Percentiles rank a stretch among this genome's conserved stretches.
Conservation (phyloP, 2,888 invertebrate genomes). For the Ectemnius lituratus region DNA sequence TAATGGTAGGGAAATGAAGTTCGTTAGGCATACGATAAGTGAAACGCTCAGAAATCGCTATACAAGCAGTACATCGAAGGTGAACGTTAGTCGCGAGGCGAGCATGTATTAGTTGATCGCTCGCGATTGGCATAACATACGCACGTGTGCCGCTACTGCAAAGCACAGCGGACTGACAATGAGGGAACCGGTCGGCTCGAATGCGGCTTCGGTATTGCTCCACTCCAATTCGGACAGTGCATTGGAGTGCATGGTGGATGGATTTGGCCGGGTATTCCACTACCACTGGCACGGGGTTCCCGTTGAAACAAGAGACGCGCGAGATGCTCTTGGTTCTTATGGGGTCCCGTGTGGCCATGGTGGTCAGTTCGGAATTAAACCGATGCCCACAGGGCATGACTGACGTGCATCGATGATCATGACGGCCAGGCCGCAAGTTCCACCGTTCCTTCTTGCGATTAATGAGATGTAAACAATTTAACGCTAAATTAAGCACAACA, state of each 20-base stretch:
- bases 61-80: slow-evolving; percentile 20
- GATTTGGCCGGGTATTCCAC: slow-evolving; percentile 27
- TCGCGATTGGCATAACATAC: slow-evolving; percentile 30
- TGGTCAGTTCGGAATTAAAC: slow-evolving; percentile 69
- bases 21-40: slow-evolving; percentile 38
- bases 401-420: slow-evolving; percentile 75
- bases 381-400: slow-evolving; percentile 68
- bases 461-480: slow-evolving; percentile 78
- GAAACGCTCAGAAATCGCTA: slow-evolving; percentile 32
- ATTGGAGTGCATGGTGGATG: slow-evolving; percentile 36
- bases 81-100: slow-evolving; percentile 25
- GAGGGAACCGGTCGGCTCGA: slow-evolving; percentile 45
- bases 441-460: slow-evolving; percentile 64
- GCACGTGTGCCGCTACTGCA: slow-evolving; percentile 44
- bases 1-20: too few relatives aligned
- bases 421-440: slow-evolving; percentile 62
- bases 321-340: slow-evolving; percentile 30
- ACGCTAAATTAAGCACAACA: slow-evolving; percentile 77
- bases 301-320: slow-evolving; percentile 48
- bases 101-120: slow-evolving; percentile 39
- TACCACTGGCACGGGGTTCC: slow-evolving; percentile 9
- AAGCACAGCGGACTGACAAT: slow-evolving; percentile 44
- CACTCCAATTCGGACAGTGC: slow-evolving; percentile 29
- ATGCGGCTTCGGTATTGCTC: slow-evolving; percentile 36
- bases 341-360: slow-evolving; percentile 31